phyloP scores from a whole-genome alignment of 2,888 invertebrate species.

The Meghimatium bilineatum region DNA sequence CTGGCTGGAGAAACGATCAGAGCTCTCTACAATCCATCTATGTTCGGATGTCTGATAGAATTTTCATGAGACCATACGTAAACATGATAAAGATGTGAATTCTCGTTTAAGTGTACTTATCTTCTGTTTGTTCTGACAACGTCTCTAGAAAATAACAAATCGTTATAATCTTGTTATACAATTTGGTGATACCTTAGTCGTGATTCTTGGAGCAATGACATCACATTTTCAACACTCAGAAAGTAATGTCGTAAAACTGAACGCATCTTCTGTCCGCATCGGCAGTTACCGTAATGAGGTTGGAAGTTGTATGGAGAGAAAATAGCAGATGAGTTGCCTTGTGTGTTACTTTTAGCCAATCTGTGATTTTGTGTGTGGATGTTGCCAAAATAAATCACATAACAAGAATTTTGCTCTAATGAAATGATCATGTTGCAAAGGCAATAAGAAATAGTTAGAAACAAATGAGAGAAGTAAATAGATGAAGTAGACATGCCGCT shows the following conservation, averaged over 20 bases:
- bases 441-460: too few relatives aligned
- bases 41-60: conserved; percentile 28
- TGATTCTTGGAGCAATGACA: background rate
- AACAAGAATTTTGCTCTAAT: too few relatives aligned
- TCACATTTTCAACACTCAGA: conserved; percentile 2
- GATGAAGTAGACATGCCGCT: too few relatives aligned
- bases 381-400: too few relatives aligned
- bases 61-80: conserved; percentile 32
- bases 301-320: background rate
- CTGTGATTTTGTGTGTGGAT: too few relatives aligned
- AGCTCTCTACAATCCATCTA: background rate
- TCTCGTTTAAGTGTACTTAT: conserved; percentile 38
- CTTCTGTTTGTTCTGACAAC: background rate
- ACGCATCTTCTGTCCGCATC: background rate
- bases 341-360: too few relatives aligned
- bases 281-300: background rate
- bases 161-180: background rate
- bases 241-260: background rate
- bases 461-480: too few relatives aligned
- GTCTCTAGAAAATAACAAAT: conserved; percentile 15
- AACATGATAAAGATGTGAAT: conserved; percentile 15
- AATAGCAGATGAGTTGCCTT: background rate
- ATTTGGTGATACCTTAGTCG: background rate
- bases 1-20: conserved; percentile 16
- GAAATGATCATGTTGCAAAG: too few relatives aligned